Percentiles rank a stretch among this genome's conserved stretches.
phyloP scores from a whole-genome alignment of 1,140 invertebrate genomes.

The Caenorhabditis remanei region DNA sequence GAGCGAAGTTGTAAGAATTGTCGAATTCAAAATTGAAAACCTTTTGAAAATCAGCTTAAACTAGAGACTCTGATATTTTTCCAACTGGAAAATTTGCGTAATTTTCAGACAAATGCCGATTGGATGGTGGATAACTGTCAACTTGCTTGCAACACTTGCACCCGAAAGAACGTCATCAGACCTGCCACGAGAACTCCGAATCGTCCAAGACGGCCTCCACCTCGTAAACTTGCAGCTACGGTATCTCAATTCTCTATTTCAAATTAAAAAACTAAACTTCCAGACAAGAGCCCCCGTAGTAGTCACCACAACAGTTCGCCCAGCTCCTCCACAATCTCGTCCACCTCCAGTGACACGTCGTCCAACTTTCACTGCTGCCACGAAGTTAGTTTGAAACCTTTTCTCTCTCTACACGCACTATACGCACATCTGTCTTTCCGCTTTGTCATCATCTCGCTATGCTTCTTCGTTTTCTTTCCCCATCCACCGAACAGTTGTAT shows the following conservation, averaged over 20 bases:
- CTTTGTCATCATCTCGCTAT: neutral
- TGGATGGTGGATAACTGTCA: constrained; percentile 77
- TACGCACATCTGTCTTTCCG: neutral
- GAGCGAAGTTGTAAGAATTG: too few relatives aligned
- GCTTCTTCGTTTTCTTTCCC: neutral
- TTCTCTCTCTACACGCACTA: constrained; percentile 4
- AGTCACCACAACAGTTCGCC: constrained; percentile 40
- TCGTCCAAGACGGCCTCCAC: constrained; percentile 20
- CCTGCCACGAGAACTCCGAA: constrained; percentile 52
- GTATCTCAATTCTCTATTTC: neutral
- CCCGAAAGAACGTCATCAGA: constrained; percentile 9
- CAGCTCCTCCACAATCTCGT: constrained; percentile 51
- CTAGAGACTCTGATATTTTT: neutral
- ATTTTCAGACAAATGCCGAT: constrained; percentile 69
- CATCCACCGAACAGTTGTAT: constrained; percentile 48
- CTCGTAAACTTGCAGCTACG: constrained; percentile 28
- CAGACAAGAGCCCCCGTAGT: constrained; percentile 22
- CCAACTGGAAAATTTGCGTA: neutral
- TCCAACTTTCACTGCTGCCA: constrained; percentile 24
- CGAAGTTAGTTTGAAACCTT: constrained; percentile 23
- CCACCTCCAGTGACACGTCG: constrained; percentile 60
- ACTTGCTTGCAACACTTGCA: constrained; percentile 71
- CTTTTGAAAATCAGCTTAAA: neutral
- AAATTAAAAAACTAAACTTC: neutral
- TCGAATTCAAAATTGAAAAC: neutral